Percentiles rank a stretch among this genome's conserved stretches.
Evolutionary conservation across 37 sponge, comb jelly and placozoan species (phyloP).

Genomic region (Dysidea cf. avara): DNA sequence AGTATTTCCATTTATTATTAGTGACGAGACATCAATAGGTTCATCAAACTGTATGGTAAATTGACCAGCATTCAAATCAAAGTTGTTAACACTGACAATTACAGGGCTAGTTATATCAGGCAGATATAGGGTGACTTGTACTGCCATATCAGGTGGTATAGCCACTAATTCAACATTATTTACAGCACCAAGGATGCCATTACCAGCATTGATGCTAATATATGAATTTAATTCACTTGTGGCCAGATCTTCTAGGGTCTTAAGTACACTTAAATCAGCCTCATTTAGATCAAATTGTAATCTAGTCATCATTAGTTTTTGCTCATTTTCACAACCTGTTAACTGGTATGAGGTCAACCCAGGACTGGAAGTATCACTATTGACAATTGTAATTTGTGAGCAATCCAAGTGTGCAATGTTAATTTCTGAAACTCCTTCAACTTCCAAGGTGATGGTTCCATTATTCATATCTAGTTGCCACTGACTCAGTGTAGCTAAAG

Average conservation of each 20-base stretch:
- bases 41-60: slow-evolving; percentile 61
- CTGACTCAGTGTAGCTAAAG: background rate
- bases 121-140: slow-evolving; percentile 3
- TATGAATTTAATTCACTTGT: slow-evolving; percentile 10
- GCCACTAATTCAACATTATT: background rate
- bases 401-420: slow-evolving; percentile 25
- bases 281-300: background rate
- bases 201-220: slow-evolving; percentile 4
- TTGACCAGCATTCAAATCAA: slow-evolving; percentile 65
- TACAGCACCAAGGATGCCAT: slow-evolving; percentile 9
- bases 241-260: slow-evolving; percentile 41
- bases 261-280: slow-evolving; percentile 31
- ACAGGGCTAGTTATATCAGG: slow-evolving; percentile 53
- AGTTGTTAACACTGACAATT: slow-evolving; percentile 43
- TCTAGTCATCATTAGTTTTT: too few relatives aligned
- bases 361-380: background rate
- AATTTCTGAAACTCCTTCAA: background rate
- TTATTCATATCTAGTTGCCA: slow-evolving; percentile 44
- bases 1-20: too few relatives aligned
- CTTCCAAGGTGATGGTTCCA: slow-evolving; percentile 19
- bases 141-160: background rate
- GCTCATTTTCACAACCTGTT: too few relatives aligned
- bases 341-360: background rate
- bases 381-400: slow-evolving; percentile 28
- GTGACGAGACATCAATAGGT: slow-evolving; percentile 53